A percentile compares a stretch with the other conserved stretches of the same genome.
Conservation (phyloP, 2,888 invertebrate species). For the Thelaira solivaga region DNA sequence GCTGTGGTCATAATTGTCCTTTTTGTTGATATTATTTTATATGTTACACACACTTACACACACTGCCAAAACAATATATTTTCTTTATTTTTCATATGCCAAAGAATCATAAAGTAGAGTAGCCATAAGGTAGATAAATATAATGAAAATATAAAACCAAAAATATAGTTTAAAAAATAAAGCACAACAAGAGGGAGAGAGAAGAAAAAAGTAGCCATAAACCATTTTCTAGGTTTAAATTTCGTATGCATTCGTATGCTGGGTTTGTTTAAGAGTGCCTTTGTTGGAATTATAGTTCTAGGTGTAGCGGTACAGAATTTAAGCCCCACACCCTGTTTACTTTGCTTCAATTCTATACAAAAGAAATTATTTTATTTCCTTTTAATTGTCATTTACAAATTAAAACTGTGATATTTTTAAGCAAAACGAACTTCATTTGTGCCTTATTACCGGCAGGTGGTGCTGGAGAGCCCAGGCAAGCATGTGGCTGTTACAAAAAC, state of each 20-base stretch:
- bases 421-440: too few species aligned
- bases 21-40: slow-evolving; percentile 28
- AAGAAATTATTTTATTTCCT: too few species aligned
- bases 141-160: slow-evolving; percentile 19
- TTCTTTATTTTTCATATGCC: slow-evolving; percentile 11
- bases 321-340: too few species aligned
- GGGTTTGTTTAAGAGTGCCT: neutral
- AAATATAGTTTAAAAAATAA: neutral
- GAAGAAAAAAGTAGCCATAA: slow-evolving; percentile 5
- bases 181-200: neutral
- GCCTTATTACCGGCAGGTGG: too few species aligned
- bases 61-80: too few species aligned
- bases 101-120: slow-evolving; percentile 13
- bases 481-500: too few species aligned
- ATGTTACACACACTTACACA: too few species aligned
- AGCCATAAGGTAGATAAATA: slow-evolving; percentile 31
- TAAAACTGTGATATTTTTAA: too few species aligned
- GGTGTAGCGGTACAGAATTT: slow-evolving; percentile 6
- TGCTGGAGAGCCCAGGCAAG: too few species aligned
- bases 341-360: too few species aligned
- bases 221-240: slow-evolving; percentile 19
- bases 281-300: slow-evolving; percentile 4
- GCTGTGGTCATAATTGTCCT: slow-evolving; percentile 50
- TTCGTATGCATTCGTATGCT: slow-evolving; percentile 10
- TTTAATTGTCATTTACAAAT: too few species aligned